Conservation (phyloP, 2,113 vertebrate species). For the Phocoena phocoena region DNA sequence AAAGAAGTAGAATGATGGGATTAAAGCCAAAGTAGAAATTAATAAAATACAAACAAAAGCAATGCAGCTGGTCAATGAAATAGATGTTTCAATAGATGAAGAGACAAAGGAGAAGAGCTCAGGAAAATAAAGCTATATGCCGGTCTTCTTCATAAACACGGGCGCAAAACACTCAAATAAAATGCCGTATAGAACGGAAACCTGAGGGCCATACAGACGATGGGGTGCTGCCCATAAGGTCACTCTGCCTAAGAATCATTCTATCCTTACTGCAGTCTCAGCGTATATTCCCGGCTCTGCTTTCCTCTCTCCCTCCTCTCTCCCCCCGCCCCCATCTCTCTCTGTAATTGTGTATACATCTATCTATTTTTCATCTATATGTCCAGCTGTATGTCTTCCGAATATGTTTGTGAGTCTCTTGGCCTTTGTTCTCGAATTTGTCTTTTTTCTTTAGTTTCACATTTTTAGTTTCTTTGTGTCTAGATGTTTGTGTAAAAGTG, state of each 20-base stretch:
- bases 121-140: background rate
- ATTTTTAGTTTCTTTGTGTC: background rate
- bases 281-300: background rate
- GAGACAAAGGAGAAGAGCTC: background rate
- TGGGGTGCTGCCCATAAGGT: background rate
- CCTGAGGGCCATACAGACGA: background rate
- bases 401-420: background rate
- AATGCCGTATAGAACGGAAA: accelerated
- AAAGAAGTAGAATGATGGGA: background rate
- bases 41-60: background rate
- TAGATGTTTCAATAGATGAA: background rate
- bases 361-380: background rate
- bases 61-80: background rate
- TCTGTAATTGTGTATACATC: background rate
- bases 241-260: too few relatives aligned
- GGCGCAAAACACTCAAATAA: background rate
- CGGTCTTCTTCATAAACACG: background rate
- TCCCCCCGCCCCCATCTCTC: too few relatives aligned
- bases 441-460: background rate
- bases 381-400: background rate
- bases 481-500: background rate
- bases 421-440: background rate
- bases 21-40: background rate
- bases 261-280: background rate
- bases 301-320: background rate